Evolutionary conservation across 2,113 vertebrate species (phyloP).

Genomic region (Marmota monax): DNA sequence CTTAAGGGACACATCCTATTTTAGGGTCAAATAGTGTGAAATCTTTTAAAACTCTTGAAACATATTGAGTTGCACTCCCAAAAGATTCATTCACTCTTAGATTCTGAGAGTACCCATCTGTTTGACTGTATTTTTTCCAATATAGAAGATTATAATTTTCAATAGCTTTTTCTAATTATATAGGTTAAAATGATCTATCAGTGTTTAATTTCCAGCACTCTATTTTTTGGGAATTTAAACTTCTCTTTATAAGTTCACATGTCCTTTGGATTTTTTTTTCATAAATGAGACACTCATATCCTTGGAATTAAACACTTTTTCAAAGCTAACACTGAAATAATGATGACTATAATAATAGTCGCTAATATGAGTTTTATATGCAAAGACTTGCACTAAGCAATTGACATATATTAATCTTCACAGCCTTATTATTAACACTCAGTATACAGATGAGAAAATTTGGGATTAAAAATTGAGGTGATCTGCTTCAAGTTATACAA

Average conservation of each 20-base stretch:
- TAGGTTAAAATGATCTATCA: background rate
- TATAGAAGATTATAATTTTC: background rate
- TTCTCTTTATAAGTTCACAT: background rate
- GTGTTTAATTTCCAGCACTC: conserved; percentile 15
- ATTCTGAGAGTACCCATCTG: background rate
- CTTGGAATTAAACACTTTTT: conserved; percentile 39
- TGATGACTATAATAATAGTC: background rate
- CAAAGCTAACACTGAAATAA: background rate
- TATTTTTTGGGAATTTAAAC: conserved; percentile 11
- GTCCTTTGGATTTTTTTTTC: conserved; percentile 8
- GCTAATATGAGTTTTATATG: background rate
- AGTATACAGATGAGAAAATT: conserved; percentile 6
- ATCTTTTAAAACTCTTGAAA: background rate
- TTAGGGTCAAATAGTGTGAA: background rate
- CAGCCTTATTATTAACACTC: conserved; percentile 24
- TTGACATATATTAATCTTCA: background rate
- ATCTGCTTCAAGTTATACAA: background rate
- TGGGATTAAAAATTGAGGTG: background rate
- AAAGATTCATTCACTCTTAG: background rate
- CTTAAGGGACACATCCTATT: background rate
- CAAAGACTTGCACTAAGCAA: background rate
- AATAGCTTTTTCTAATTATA: background rate
- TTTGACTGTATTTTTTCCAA: background rate
- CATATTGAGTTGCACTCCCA: background rate
- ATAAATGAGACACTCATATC: background rate